Percentiles rank a stretch among this genome's conserved stretches.
These are phyloP conservation scores for Cryptops parisi DNA, from an alignment of 2,888 invertebrate species.

Conservation along the genomic window DNA sequence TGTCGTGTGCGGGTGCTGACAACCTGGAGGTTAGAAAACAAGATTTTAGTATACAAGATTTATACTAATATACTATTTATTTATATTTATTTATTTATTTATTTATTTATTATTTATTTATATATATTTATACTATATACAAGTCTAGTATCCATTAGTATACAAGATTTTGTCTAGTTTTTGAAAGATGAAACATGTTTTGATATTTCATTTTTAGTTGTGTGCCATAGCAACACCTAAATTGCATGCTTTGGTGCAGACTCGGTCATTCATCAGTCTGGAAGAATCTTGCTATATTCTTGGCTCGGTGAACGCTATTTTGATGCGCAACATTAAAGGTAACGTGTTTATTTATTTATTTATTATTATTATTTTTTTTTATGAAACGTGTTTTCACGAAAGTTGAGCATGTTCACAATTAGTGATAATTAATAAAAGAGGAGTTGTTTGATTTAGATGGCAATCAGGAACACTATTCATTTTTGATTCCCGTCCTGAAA, in stretches of 20 bases:
- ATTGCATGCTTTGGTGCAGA: constrained; percentile 43
- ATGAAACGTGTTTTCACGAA: background rate
- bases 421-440: background rate
- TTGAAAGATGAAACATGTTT: constrained; percentile 26
- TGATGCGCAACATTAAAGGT: constrained; percentile 26
- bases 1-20: constrained; percentile 26
- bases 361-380: constrained; percentile 11
- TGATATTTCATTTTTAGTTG: constrained; percentile 27
- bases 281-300: constrained; percentile 41
- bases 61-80: background rate
- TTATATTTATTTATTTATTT: constrained; percentile 3
- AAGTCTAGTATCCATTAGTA: background rate
- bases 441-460: background rate
- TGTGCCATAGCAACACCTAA: constrained; percentile 46
- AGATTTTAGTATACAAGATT: no score
- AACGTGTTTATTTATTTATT: constrained; percentile 12
- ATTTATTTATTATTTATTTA: background rate
- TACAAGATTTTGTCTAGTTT: constrained; percentile 19
- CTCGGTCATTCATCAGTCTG: constrained; percentile 38
- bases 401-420: background rate
- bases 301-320: constrained; percentile 26
- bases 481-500: constrained; percentile 46
- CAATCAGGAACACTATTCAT: constrained; percentile 41
- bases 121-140: no score
- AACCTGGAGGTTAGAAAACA: constrained; percentile 30